Conservation (phyloP, 2,113 vertebrate species). For the Rhynchopsitta pachyrhyncha region DNA sequence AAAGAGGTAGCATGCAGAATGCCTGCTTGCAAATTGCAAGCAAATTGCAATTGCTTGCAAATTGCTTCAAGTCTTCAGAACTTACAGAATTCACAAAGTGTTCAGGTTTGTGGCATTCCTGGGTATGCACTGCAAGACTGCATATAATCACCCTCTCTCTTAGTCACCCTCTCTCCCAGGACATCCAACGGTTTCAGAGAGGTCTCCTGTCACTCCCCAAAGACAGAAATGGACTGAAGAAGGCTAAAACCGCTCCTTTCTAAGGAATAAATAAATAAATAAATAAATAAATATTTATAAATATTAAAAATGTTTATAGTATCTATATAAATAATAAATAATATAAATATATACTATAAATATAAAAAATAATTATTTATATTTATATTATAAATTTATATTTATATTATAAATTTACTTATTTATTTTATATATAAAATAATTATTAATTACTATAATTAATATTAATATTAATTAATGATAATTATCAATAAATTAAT, state of each 20-base stretch:
- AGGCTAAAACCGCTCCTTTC: not conserved
- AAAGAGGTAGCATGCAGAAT: not conserved
- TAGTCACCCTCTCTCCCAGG: not conserved
- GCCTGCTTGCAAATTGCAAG: not conserved
- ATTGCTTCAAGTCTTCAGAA: not conserved
- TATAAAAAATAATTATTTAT: no score
- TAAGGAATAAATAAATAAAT: not conserved
- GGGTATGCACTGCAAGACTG: not conserved
- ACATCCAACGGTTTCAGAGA: not conserved
- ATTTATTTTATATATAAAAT: no score
- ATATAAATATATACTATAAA: no score
- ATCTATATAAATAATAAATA: no score
- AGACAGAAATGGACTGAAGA: not conserved
- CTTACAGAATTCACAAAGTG: not conserved
- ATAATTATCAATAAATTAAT: no score
- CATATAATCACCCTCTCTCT: not conserved
- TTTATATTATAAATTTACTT: no score
- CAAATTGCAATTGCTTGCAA: no score
- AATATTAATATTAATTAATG: no score
- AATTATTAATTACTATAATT: no score
- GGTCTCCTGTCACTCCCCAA: not conserved
- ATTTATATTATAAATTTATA: no score
- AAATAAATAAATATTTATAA: not conserved
- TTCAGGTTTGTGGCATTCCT: not conserved
- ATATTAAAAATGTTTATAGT: no score